Percentiles rank a stretch among this genome's conserved stretches.
These are phyloP conservation scores for Drosophila nigritarsus DNA, from an alignment of 2,888 invertebrate species.

Conservation along the genomic window DNA sequence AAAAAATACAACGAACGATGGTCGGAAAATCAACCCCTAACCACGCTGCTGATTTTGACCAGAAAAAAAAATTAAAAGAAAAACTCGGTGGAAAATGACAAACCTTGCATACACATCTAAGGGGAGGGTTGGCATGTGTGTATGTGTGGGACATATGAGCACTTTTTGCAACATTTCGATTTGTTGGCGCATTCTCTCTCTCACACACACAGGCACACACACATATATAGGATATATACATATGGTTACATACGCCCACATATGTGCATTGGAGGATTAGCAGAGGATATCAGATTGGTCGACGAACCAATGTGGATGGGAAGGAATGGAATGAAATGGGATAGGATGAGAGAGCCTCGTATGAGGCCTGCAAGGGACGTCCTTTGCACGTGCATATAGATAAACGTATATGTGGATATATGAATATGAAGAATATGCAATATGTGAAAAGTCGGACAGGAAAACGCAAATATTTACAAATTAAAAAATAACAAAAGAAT, in stretches of 20 bases:
- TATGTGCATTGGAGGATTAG: constrained; percentile 60
- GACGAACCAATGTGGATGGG: constrained; percentile 10
- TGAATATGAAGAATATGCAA: not conserved
- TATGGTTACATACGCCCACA: constrained; percentile 70
- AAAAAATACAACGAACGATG: constrained; percentile 50
- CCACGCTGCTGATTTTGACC: constrained; percentile 54
- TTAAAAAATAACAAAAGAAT: not conserved
- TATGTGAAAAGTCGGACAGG: not conserved
- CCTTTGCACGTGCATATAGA: not conserved
- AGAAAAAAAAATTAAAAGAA: constrained; percentile 41
- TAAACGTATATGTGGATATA: not conserved
- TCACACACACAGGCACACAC: constrained; percentile 27
- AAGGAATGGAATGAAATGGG: not conserved
- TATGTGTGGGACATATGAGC: constrained; percentile 67
- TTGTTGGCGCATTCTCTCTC: constrained; percentile 62
- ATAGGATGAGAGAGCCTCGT: constrained; percentile 34
- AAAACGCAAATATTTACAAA: not conserved
- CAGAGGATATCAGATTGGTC: constrained; percentile 54
- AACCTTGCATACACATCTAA: constrained; percentile 38
- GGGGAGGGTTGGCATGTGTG: constrained; percentile 58
- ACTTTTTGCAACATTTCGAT: constrained; percentile 81
- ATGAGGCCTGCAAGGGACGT: not conserved
- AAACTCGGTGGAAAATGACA: constrained; percentile 62
- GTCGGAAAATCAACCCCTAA: constrained; percentile 78
- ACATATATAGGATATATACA: constrained; percentile 26